A percentile compares a stretch with the other conserved stretches of the same genome.
phyloP scores from a whole-genome alignment of 2,797 vertebrate species.

The Protosalanx chinensis region DNA sequence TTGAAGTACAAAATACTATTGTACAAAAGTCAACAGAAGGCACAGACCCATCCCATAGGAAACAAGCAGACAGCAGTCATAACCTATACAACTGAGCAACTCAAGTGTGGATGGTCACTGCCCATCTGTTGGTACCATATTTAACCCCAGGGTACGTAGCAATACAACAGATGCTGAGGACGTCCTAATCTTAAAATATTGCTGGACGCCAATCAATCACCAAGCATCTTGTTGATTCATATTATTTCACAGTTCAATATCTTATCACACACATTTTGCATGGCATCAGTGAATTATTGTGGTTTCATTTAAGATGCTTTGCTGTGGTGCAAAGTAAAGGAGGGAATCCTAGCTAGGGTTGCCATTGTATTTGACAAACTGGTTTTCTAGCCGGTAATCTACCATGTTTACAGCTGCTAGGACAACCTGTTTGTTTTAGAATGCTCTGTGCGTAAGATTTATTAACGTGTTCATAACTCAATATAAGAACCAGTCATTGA shows the following conservation, averaged over 20 bases:
- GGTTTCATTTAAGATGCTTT: neutral
- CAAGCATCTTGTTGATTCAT: neutral
- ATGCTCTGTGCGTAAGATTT: neutral
- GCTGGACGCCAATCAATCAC: neutral
- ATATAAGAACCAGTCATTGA: neutral
- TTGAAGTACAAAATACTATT: slow-evolving; percentile 12
- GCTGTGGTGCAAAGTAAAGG: neutral
- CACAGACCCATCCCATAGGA: neutral
- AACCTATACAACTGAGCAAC: neutral
- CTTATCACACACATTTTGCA: slow-evolving; percentile 9
- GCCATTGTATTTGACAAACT: neutral
- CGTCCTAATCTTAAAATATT: neutral
- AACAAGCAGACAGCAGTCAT: neutral
- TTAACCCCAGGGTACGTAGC: neutral
- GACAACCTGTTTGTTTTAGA: neutral
- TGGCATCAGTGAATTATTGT: slow-evolving; percentile 2
- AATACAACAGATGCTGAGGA: neutral
- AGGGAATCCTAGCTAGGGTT: neutral
- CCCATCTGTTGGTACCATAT: neutral
- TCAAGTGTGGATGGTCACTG: neutral
- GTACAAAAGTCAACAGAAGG: slow-evolving; percentile 11
- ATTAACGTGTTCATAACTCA: neutral
- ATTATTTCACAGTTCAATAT: slow-evolving; percentile 3
- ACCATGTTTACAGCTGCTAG: neutral
- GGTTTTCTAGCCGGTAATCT: neutral